phyloP scores from a whole-genome alignment of 2,888 invertebrate species.

The Clusia tigrina region DNA sequence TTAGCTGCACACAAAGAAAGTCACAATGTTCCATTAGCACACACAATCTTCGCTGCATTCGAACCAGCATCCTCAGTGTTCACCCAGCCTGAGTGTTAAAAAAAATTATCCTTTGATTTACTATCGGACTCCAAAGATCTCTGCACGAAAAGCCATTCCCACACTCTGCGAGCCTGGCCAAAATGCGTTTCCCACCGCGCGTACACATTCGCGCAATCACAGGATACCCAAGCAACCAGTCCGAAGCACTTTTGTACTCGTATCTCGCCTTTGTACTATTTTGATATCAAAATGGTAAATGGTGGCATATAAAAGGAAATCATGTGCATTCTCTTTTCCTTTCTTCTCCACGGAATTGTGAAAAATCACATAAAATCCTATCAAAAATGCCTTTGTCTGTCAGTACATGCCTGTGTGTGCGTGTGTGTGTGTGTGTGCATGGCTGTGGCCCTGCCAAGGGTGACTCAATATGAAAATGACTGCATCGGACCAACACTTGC shows the following conservation, averaged over 20 bases:
- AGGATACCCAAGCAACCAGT: constrained; percentile 18
- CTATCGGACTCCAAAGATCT: constrained; percentile 1
- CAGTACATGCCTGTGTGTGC: too few species aligned
- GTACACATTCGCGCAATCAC: background rate
- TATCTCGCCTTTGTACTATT: constrained; percentile 17
- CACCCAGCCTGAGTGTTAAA: too few species aligned
- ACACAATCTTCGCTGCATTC: too few species aligned
- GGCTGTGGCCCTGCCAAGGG: too few species aligned
- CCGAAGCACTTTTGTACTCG: too few species aligned
- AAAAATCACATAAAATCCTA: constrained; percentile 39
- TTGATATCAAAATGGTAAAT: constrained; percentile 27
- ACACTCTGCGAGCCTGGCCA: background rate
- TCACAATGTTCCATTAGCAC: too few species aligned
- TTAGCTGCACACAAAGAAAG: too few species aligned
- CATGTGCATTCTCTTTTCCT: constrained; percentile 30
- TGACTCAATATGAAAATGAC: too few species aligned
- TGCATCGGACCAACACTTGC: constrained; percentile 8
- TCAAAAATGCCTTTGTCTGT: background rate
- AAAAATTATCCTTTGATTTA: constrained; percentile 25
- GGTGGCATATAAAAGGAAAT: constrained; percentile 16
- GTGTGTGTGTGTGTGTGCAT: too few species aligned
- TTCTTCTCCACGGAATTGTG: too few species aligned
- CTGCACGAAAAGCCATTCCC: constrained; percentile 14
- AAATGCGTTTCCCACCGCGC: constrained; percentile 5
- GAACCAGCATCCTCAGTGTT: too few species aligned